A percentile compares a stretch with the other conserved stretches of the same genome.
These are phyloP conservation scores for Brachionus rotundiformis DNA, from an alignment of 1,140 invertebrate genomes.

Conservation along the genomic window DNA sequence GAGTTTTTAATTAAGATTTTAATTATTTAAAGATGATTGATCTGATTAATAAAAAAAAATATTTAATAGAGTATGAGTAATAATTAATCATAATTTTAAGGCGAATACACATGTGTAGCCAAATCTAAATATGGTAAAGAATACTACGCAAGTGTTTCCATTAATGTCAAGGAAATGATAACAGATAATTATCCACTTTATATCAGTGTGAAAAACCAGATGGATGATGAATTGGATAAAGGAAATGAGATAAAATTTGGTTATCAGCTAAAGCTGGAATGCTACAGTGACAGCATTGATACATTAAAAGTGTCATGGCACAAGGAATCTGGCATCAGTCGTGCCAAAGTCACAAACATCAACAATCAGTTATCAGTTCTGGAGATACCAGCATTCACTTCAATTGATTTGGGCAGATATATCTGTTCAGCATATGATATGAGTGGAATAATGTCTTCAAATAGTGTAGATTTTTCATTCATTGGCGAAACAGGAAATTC, in stretches of 20 bases:
- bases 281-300: neutral
- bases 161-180: neutral
- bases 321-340: neutral
- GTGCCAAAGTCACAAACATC: neutral
- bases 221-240: neutral
- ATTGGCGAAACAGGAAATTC: neutral
- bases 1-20: no score
- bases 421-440: neutral
- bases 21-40: no score
- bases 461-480: neutral
- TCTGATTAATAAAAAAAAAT: no score
- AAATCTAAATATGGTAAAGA: constrained; percentile 14
- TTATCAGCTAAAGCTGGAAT: neutral
- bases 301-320: neutral
- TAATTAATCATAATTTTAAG: no score
- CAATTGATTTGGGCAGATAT: constrained; percentile 4
- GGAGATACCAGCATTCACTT: neutral
- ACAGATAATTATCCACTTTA: neutral
- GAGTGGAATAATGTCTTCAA: neutral
- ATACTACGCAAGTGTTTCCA: neutral
- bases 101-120: neutral
- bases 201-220: neutral
- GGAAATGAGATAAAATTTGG: neutral
- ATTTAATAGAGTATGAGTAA: no score
- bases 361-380: neutral